Conservation (phyloP, 2,113 vertebrate genomes). For the Tenrec ecaudatus region DNA sequence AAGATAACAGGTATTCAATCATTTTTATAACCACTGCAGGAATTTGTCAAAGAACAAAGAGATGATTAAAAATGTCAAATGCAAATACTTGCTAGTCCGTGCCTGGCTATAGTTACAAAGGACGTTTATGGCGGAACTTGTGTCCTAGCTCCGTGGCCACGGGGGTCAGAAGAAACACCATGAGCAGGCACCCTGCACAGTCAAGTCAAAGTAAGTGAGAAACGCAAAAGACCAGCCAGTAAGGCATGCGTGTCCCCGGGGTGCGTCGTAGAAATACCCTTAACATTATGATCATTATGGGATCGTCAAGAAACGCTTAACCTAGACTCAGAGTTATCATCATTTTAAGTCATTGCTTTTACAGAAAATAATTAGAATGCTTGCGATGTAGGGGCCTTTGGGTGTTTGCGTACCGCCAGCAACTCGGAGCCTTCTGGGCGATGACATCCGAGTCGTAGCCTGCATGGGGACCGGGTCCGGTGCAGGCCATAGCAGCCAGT, state of each 20-base stretch:
- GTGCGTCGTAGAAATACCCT: background rate
- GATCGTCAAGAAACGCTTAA: background rate
- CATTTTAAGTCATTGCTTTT: background rate
- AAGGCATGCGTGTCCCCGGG: too few species aligned
- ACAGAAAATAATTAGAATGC: background rate
- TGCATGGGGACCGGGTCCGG: background rate
- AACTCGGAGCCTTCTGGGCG: background rate
- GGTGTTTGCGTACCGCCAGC: background rate
- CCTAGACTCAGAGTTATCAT: background rate
- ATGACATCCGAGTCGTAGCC: background rate
- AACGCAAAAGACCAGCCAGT: background rate
- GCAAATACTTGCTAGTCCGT: background rate
- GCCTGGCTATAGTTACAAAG: background rate
- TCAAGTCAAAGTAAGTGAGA: background rate
- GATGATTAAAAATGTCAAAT: conserved; percentile 9
- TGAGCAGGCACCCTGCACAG: background rate
- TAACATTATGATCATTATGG: background rate
- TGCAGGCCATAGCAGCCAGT: background rate
- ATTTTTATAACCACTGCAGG: background rate
- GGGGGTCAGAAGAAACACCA: background rate
- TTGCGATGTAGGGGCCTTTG: background rate
- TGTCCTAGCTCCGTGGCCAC: background rate
- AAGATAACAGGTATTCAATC: background rate
- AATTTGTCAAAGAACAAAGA: background rate
- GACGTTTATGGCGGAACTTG: background rate